Percentiles rank a stretch among this genome's conserved stretches.
Evolutionary conservation across 2,888 invertebrate species (phyloP).

Genomic region (Marasmarcha lunaedactyla): DNA sequence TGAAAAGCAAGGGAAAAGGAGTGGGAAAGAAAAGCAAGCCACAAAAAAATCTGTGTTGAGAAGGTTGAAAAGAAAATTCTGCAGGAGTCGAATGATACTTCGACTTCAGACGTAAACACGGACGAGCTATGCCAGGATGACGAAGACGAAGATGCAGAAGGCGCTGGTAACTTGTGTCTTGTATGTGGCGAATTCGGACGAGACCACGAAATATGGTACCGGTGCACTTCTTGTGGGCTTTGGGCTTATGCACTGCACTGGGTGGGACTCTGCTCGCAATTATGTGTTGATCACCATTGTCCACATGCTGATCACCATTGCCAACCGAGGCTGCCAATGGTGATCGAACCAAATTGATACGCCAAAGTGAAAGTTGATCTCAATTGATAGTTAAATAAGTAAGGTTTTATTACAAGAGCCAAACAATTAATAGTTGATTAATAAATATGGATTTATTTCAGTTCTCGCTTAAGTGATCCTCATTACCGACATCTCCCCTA

Average conservation of each 20-base stretch:
- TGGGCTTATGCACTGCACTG: constrained; percentile 11
- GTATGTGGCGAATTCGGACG: constrained; percentile 19
- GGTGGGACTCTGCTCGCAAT: constrained; percentile 8
- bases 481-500: constrained; percentile 12
- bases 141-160: constrained; percentile 13
- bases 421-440: constrained; percentile 15
- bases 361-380: constrained; percentile 15
- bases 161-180: constrained; percentile 18
- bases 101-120: constrained; percentile 9
- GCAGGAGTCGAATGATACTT: constrained; percentile 14
- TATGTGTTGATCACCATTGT: constrained; percentile 16
- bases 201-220: constrained; percentile 20
- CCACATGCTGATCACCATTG: constrained; percentile 15
- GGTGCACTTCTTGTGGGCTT: constrained; percentile 14
- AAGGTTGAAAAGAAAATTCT: constrained; percentile 17
- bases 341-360: constrained; percentile 11
- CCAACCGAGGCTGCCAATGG: constrained; percentile 14
- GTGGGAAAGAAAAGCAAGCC: constrained; percentile 14
- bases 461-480: constrained; percentile 11
- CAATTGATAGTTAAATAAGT: constrained; percentile 14
- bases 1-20: constrained; percentile 12
- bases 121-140: constrained; percentile 13
- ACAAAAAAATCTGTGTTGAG: not conserved
- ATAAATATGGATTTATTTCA: constrained; percentile 13
- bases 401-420: constrained; percentile 13